These are phyloP conservation scores for Diplazon laetatorius DNA, from an alignment of 2,888 invertebrate genomes.

Conservation along the genomic window DNA sequence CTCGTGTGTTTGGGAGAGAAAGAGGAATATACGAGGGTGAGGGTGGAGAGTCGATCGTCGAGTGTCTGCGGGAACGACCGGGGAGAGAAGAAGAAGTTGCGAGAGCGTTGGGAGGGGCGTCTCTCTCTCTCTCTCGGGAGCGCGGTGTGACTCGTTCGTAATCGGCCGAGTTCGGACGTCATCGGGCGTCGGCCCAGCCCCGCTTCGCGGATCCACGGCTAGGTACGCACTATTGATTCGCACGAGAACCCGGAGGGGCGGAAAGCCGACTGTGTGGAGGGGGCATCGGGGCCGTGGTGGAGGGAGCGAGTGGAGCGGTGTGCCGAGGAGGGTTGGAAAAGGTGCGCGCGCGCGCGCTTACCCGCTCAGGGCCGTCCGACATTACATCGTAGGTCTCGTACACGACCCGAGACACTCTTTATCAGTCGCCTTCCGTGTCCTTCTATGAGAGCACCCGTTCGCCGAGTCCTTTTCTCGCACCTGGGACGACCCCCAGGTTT, in stretches of 20 bases:
- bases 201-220: slow-evolving; percentile 62
- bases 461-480: slow-evolving; percentile 42
- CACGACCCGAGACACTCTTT: slow-evolving; percentile 31
- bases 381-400: slow-evolving; percentile 54
- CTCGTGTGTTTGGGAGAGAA: slow-evolving; percentile 22
- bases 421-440: slow-evolving; percentile 39
- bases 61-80: slow-evolving; percentile 43
- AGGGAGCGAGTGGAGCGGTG: slow-evolving; percentile 67
- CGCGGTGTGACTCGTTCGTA: slow-evolving; percentile 48
- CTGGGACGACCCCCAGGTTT: slow-evolving; percentile 16
- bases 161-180: slow-evolving; percentile 72
- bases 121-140: slow-evolving; percentile 4
- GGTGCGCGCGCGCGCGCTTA: slow-evolving; percentile 55
- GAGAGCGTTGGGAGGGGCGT: slow-evolving; percentile 3
- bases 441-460: slow-evolving; percentile 45
- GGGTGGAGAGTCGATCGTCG: slow-evolving; percentile 52
- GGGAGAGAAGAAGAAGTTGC: slow-evolving; percentile 35
- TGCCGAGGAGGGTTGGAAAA: slow-evolving; percentile 66
- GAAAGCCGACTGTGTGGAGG: slow-evolving; percentile 50
- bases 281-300: slow-evolving; percentile 54
- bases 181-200: slow-evolving; percentile 73
- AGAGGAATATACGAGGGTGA: slow-evolving; percentile 23
- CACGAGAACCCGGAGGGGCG: slow-evolving; percentile 72
- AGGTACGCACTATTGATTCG: slow-evolving; percentile 82
- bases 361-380: slow-evolving; percentile 59